Evolutionary conservation across 2,113 vertebrate genomes (phyloP).

Genomic region (Spea multiplicata): DNA sequence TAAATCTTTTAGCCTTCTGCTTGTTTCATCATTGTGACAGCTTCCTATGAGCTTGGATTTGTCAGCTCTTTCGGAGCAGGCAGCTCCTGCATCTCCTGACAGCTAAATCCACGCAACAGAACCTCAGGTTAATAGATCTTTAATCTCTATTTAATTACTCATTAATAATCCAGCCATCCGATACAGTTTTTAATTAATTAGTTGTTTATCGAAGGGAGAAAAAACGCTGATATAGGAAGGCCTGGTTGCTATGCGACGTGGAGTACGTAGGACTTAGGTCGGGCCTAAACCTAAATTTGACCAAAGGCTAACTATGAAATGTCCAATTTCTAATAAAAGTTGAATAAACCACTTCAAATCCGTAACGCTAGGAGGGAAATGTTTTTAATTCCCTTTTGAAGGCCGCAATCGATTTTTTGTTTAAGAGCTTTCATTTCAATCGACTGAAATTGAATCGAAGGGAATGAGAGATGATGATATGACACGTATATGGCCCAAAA

Average conservation of each 20-base stretch:
- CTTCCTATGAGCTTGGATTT: conserved; percentile 58
- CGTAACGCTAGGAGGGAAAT: background rate
- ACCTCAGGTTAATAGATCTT: conserved; percentile 57
- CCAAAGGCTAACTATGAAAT: too few species aligned
- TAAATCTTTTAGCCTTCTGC: conserved; percentile 65
- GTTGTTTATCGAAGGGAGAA: conserved; percentile 47
- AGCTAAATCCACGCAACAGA: conserved; percentile 50
- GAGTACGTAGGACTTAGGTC: too few species aligned
- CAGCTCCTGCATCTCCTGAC: conserved; percentile 51
- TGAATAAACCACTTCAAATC: too few species aligned
- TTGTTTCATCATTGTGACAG: conserved; percentile 72
- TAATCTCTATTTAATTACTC: conserved; percentile 66
- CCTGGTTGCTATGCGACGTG: too few species aligned
- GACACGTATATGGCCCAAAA: background rate
- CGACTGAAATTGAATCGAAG: background rate
- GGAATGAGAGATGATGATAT: background rate
- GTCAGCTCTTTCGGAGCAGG: conserved; percentile 58
- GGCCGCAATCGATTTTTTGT: background rate
- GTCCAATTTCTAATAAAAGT: too few species aligned
- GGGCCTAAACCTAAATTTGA: too few species aligned
- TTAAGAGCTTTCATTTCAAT: conserved; percentile 10
- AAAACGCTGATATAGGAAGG: conserved; percentile 48
- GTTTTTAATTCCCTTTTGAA: background rate
- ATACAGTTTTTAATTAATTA: conserved; percentile 50
- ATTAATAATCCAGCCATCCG: conserved; percentile 58